Percentiles rank a stretch among this genome's conserved stretches.
Evolutionary conservation across 2,113 vertebrate genomes (phyloP).

Genomic region (Microtus pennsylvanicus): DNA sequence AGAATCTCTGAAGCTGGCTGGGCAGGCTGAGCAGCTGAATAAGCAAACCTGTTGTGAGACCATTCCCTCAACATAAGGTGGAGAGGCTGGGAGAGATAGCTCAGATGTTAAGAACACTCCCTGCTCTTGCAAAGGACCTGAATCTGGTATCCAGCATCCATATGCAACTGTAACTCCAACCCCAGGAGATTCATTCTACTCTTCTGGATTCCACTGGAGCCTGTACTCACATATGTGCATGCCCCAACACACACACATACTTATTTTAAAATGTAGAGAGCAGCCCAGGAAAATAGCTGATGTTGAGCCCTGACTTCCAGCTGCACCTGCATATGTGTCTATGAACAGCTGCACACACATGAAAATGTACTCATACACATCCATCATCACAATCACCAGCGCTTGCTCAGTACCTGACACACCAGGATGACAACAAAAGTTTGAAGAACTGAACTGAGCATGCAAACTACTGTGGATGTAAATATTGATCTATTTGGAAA

Average conservation of each 20-base stretch:
- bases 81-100: not conserved
- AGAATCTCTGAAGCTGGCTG: not conserved
- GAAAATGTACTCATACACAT: not conserved
- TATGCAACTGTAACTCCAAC: not conserved
- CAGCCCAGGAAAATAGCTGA: not conserved
- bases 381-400: not conserved
- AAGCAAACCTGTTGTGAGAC: not conserved
- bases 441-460: not conserved
- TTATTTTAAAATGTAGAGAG: not conserved
- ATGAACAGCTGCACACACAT: too few species aligned
- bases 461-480: not conserved
- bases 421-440: not conserved
- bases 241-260: not conserved
- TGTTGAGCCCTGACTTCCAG: not conserved
- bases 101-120: not conserved
- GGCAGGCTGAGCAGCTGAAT: not conserved
- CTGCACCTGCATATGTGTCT: too few species aligned
- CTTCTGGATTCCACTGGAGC: not conserved
- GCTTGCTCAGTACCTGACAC: not conserved
- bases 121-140: not conserved
- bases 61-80: not conserved
- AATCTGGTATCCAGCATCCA: not conserved
- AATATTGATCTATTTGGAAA: not conserved
- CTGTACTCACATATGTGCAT: not conserved
- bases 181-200: not conserved